Percentiles rank a stretch among this genome's conserved stretches.
Evolutionary conservation across 2,113 vertebrate genomes (phyloP).

Genomic region (Saguinus midas): DNA sequence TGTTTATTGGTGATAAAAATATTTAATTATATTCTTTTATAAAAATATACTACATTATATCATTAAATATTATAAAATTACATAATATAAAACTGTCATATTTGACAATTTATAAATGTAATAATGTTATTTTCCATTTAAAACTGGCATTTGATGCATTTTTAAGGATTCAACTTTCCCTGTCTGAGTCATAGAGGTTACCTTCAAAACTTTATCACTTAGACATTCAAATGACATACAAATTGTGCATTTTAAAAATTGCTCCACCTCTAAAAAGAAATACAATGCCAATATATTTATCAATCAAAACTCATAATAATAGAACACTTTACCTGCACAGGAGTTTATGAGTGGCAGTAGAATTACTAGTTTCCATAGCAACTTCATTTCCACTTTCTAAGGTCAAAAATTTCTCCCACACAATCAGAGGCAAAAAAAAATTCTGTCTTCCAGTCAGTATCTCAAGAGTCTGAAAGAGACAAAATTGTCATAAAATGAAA

Average conservation of each 20-base stretch:
- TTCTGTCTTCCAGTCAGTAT: slow-evolving; percentile 74
- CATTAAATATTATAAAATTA: background rate
- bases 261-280: slow-evolving; percentile 66
- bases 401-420: slow-evolving; percentile 91
- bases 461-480: slow-evolving; percentile 76
- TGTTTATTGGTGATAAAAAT: background rate
- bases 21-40: background rate
- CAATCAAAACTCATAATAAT: slow-evolving; percentile 85
- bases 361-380: slow-evolving; percentile 96
- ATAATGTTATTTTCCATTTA: background rate
- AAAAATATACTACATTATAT: background rate
- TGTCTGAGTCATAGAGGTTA: slow-evolving; percentile 36
- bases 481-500: slow-evolving; percentile 12
- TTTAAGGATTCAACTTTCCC: slow-evolving; percentile 59
- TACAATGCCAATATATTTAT: slow-evolving; percentile 85
- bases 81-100: background rate
- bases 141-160: background rate
- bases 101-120: slow-evolving; percentile 9
- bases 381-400: slow-evolving; percentile 95
- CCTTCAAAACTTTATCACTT: slow-evolving; percentile 60
- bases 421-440: slow-evolving; percentile 78
- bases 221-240: slow-evolving; percentile 43
- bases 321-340: slow-evolving; percentile 89
- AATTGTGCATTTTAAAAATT: slow-evolving; percentile 64
- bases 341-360: slow-evolving; percentile 93